Evolutionary conservation across 2,113 vertebrate species (phyloP).

Genomic region (Cochlearius cochlearius): DNA sequence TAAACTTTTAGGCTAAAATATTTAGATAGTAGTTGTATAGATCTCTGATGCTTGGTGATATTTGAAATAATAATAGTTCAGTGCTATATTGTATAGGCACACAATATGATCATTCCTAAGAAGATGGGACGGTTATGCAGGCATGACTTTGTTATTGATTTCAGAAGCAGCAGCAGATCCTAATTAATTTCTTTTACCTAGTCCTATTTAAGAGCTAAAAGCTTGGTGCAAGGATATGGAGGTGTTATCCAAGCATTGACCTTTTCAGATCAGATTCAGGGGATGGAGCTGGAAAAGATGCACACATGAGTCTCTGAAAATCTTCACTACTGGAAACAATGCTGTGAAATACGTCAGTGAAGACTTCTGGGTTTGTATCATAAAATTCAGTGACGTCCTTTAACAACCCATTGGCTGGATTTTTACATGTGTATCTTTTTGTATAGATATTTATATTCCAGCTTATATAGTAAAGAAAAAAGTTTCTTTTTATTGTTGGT

Average conservation of each 20-base stretch:
- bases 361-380: background rate
- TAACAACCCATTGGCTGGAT: background rate
- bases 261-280: background rate
- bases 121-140: background rate
- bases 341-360: background rate
- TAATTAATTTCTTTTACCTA: background rate
- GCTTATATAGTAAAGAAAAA: background rate
- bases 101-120: background rate
- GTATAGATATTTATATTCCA: background rate
- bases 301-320: background rate
- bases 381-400: background rate
- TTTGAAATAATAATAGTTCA: background rate
- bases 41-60: background rate
- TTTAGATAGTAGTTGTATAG: background rate
- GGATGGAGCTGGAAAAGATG: background rate
- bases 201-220: background rate
- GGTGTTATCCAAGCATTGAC: background rate
- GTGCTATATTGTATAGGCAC: background rate
- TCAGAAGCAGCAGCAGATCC: background rate
- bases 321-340: background rate
- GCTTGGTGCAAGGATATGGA: background rate
- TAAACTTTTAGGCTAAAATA: background rate
- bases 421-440: background rate
- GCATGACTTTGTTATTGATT: background rate
- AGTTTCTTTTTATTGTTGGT: background rate